Evolutionary conservation across 53 echinoderm and acorn worm genomes (phyloP), one percentile per base, ranked within the genome.

Genomic region (Echinometra lucunter): DNA sequence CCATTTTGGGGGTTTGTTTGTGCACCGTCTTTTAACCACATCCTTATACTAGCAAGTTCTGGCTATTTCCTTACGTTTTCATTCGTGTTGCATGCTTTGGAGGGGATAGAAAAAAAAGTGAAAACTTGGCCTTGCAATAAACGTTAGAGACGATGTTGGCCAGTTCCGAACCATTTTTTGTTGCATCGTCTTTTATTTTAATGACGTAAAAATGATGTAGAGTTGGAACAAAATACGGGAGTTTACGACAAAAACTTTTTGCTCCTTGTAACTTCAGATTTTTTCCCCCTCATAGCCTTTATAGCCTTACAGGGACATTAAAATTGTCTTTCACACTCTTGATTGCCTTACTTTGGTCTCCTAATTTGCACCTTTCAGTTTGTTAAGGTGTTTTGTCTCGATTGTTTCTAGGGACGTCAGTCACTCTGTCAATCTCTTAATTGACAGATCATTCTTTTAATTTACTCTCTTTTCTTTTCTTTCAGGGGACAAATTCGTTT

Each of bases 401-500:
- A 74, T 92, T 45, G 69, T 92, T 92, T 74, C 69, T 44, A 37
- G 44, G 60, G 11, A 53, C 42, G 60, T 94, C 85, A 82, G 44
- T 94, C 94, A 81, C 94, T 16, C 30, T 28, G 18, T 92, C 49
- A 37, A 56, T 19, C 30, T 19, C 74, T 28, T 21, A 45, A 92
- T 82, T 83, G 58, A 94, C 70, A 45, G 88, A n/a, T 25, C 25
- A 25, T 17, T 38, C 72, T 45, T 32, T 92, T n/a, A n/a, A n/a
- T n/a, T n/a, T n/a, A n/a, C n/a, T n/a, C n/a, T n/a, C n/a, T 92
- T 45, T 67, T 47, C 44, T 70, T 47, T 92, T 92, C 92, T 45
- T 70, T 92, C 90, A 98, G 98, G 96, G 96, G 40, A 96, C 95
- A 11, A 96, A 97, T 85, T 97, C 99, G 34, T 99, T 98, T 94